phyloP scores from a whole-genome alignment of 2,797 vertebrate genomes.

The Ataeniobius toweri region DNA sequence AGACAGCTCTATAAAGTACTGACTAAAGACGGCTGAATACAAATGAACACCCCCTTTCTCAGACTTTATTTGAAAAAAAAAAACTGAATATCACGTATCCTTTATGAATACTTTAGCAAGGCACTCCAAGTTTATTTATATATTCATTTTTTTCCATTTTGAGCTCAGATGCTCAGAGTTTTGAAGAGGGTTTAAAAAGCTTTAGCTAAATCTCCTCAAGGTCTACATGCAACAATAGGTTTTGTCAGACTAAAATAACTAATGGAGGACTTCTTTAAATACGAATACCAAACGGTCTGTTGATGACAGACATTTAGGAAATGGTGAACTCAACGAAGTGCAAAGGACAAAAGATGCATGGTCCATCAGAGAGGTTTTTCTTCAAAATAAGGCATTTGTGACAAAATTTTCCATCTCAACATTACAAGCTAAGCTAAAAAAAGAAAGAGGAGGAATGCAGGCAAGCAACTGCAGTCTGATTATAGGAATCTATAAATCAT shows the following conservation, averaged over 20 bases:
- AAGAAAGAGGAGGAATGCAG: background rate
- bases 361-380: background rate
- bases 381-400: too few relatives aligned
- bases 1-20: background rate
- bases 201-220: background rate
- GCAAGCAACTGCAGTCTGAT: background rate
- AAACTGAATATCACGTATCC: background rate
- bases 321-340: background rate
- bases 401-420: background rate
- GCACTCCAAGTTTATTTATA: background rate
- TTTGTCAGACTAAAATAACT: slow-evolving; percentile 3
- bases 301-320: background rate
- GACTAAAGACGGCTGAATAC: background rate
- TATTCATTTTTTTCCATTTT: background rate
- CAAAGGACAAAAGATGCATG: background rate
- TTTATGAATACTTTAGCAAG: background rate
- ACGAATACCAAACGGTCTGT: background rate
- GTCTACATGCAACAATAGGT: background rate
- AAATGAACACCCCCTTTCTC: too few relatives aligned
- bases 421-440: background rate
- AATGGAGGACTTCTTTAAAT: background rate
- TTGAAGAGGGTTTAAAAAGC: slow-evolving; percentile 4
- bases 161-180: background rate
- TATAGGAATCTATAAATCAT: background rate
- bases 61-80: background rate